Base-by-base conservation (phyloP, 2,888 invertebrate species). In the Hymenopus coronatus region DNA sequence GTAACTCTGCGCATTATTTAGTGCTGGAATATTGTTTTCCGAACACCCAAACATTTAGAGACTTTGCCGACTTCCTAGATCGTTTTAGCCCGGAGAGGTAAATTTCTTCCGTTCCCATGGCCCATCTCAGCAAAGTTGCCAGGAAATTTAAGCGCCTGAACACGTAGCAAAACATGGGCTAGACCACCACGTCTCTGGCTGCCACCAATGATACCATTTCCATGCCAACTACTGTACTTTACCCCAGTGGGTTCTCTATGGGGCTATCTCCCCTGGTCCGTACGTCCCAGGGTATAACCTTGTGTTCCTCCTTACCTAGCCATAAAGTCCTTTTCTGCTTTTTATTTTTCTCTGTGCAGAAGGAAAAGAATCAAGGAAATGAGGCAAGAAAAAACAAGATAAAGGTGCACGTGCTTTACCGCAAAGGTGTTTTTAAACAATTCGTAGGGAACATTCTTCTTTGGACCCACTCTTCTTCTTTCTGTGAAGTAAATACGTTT, bases 181-280 rank as follows among this genome's bases (percentile, higher is more conserved):
- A 15, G 30, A 84, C 30, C 81, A 70, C 70, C 81, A 86, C 28
- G 54, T 70, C 40, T 46, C 28, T 8, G 70, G 54, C 81, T 81
- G 25, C 70, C 28, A 25, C 70, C 86, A 86, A 86, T 86, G 86
- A 86, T 86, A 86, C 28, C 86, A 86, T 86, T 86, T 81, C 86
- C 86, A 86, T 86, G 86, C 86, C 28, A 86, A 86, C 86, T 86
- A 46, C 86, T 28, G 27, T 81, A 70, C 86, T 81, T 70, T 86
- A 54, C 27, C 54, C 54, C 54, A 70, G 54, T 70, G 20, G 54
- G 54, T 70, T 70, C 54, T 70, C 54, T 70, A 70, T 25, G 54
- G 54, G 54, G 54, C 54, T 70, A 70, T 70, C 54, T 70, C 20
- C 54, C 54, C 54, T 70, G 54, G 54, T 70, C 54, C 40, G 84